These are phyloP conservation scores for Trematomus bernacchii DNA, from an alignment of 2,797 vertebrate species.

Conservation along the genomic window DNA sequence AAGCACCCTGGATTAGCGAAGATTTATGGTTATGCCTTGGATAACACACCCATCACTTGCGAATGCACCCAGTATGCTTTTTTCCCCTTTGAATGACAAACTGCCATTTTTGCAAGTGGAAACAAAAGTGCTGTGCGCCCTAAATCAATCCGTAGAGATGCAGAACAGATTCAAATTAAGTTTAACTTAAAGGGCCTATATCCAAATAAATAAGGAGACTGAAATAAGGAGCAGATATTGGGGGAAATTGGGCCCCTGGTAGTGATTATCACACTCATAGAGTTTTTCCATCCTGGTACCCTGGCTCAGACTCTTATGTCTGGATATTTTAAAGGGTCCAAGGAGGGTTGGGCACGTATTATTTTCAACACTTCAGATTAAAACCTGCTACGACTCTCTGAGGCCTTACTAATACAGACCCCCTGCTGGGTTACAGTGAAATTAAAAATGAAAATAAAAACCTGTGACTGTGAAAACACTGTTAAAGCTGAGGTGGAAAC, in stretches of 20 bases:
- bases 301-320: slow-evolving; percentile 65
- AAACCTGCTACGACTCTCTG: slow-evolving; percentile 63
- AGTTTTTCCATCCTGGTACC: slow-evolving; percentile 69
- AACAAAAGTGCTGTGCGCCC: slow-evolving; percentile 31
- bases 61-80: slow-evolving; percentile 42
- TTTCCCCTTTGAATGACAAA: slow-evolving; percentile 46
- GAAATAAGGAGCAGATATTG: slow-evolving; percentile 62
- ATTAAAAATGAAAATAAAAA: slow-evolving; percentile 51
- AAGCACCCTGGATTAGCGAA: slow-evolving; percentile 71
- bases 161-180: slow-evolving; percentile 44
- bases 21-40: slow-evolving; percentile 68
- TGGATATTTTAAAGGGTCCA: slow-evolving; percentile 70
- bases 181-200: slow-evolving; percentile 39
- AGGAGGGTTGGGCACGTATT: slow-evolving; percentile 65
- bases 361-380: slow-evolving; percentile 80
- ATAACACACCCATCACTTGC: slow-evolving; percentile 50
- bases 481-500: slow-evolving; percentile 62
- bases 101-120: slow-evolving; percentile 46
- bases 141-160: slow-evolving; percentile 40
- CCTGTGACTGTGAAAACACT: slow-evolving; percentile 48
- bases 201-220: slow-evolving; percentile 55
- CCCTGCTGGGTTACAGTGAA: slow-evolving; percentile 68
- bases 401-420: slow-evolving; percentile 63
- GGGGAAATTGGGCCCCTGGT: slow-evolving; percentile 63
- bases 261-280: slow-evolving; percentile 62